These are phyloP conservation scores for Dasypolia templi DNA, from an alignment of 2,888 invertebrate species.

Conservation along the genomic window DNA sequence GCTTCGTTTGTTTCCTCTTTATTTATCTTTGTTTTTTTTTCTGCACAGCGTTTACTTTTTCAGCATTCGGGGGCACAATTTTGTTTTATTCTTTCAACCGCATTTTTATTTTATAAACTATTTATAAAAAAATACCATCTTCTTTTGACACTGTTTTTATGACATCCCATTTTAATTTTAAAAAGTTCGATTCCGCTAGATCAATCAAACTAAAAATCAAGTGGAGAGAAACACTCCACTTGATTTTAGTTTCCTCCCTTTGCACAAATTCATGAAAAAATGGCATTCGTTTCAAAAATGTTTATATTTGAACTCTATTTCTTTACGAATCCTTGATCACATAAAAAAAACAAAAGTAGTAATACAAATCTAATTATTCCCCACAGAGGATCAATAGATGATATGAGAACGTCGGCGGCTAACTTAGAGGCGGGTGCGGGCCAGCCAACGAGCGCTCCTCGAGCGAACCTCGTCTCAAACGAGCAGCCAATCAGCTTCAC, in stretches of 20 bases:
- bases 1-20: constrained; percentile 7
- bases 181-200: neutral
- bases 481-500: constrained; percentile 95
- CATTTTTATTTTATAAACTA: neutral
- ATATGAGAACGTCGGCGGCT: constrained; percentile 94
- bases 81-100: neutral
- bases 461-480: constrained; percentile 94
- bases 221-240: too few relatives aligned
- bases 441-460: constrained; percentile 90
- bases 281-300: neutral
- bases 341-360: neutral
- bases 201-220: neutral
- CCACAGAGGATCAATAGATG: constrained; percentile 93
- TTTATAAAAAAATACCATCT: too few relatives aligned
- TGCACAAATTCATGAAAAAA: constrained; percentile 17
- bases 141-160: too few relatives aligned
- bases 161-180: neutral
- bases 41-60: constrained; percentile 47
- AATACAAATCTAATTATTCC: constrained; percentile 1
- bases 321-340: neutral
- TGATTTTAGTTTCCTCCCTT: neutral
- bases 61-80: constrained; percentile 42
- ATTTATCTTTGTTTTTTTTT: constrained; percentile 23
- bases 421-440: constrained; percentile 83
- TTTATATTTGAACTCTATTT: constrained; percentile 16